phyloP scores from a whole-genome alignment of 1,140 invertebrate species.

The Dufourea novaeangliae region DNA sequence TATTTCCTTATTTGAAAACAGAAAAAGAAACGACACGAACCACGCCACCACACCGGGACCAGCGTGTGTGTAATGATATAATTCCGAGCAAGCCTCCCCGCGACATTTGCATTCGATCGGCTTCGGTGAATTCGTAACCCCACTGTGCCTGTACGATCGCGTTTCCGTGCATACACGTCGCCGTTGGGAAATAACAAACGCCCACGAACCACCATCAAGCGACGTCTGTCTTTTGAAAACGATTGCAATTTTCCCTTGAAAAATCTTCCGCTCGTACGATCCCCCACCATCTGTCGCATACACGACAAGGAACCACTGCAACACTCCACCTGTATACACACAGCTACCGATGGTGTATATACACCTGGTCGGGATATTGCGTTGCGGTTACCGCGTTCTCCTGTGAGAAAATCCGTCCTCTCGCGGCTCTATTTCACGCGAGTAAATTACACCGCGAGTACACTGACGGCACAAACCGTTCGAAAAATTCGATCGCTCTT shows the following conservation, averaged over 20 bases:
- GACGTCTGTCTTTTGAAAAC: conserved; percentile 14
- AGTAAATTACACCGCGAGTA: neutral
- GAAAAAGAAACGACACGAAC: neutral
- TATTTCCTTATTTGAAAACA: conserved; percentile 65
- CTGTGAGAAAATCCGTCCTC: conserved; percentile 70
- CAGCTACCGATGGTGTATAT: no score
- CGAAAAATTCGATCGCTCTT: no score
- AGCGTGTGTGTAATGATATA: conserved; percentile 62
- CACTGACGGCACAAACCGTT: no score
- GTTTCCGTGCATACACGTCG: conserved; percentile 20
- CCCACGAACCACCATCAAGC: conserved; percentile 43
- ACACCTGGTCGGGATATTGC: conserved; percentile 68
- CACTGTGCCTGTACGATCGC: conserved; percentile 20
- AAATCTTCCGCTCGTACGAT: no score
- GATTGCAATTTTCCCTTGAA: neutral
- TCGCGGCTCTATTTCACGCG: no score
- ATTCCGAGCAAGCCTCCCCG: conserved; percentile 53
- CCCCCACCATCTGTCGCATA: neutral
- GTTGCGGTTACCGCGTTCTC: conserved; percentile 66
- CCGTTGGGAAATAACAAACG: conserved; percentile 54
- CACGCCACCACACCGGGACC: conserved; percentile 9
- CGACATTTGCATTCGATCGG: conserved; percentile 56
- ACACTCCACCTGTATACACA: no score
- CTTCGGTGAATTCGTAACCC: conserved; percentile 46
- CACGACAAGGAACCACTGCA: conserved; percentile 14